Conservation (phyloP, 1,140 invertebrate genomes). For the Tyrophagus putrescentiae region DNA sequence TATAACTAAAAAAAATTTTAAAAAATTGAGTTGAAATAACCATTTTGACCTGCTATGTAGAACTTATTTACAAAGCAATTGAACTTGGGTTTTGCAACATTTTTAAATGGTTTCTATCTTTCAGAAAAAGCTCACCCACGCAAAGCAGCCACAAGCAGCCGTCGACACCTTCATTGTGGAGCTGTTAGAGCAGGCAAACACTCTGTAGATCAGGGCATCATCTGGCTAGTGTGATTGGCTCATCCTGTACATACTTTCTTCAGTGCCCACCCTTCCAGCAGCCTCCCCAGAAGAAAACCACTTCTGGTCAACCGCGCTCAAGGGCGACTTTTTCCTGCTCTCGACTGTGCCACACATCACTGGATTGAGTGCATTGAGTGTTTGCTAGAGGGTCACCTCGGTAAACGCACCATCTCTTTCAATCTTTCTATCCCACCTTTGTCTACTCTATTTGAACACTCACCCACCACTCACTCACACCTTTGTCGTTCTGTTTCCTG, state of each 20-base stretch:
- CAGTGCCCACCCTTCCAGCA: neutral
- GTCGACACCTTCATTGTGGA: constrained; percentile 67
- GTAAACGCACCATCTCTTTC: too few species aligned
- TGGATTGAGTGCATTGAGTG: neutral
- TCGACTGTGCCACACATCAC: neutral
- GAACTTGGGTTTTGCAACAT: constrained; percentile 19
- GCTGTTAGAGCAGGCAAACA: constrained; percentile 71
- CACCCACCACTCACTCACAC: too few species aligned
- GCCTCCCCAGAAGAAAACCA: neutral
- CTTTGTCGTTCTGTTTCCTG: too few species aligned
- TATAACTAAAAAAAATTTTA: neutral
- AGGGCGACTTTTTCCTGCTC: neutral
- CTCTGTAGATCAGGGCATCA: constrained; percentile 43
- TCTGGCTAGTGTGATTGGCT: neutral
- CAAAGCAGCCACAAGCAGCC: constrained; percentile 25
- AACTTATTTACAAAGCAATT: too few species aligned
- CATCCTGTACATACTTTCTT: neutral
- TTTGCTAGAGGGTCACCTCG: neutral
- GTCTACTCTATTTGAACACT: too few species aligned
- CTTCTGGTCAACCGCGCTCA: neutral
- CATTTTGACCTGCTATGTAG: too few species aligned
- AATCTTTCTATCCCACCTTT: too few species aligned
- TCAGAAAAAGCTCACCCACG: constrained; percentile 33
- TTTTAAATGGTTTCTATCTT: constrained; percentile 35
- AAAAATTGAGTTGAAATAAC: neutral